phyloP scores from a whole-genome alignment of 2,797 vertebrate genomes.

The Enteromius unitaeniatus region DNA sequence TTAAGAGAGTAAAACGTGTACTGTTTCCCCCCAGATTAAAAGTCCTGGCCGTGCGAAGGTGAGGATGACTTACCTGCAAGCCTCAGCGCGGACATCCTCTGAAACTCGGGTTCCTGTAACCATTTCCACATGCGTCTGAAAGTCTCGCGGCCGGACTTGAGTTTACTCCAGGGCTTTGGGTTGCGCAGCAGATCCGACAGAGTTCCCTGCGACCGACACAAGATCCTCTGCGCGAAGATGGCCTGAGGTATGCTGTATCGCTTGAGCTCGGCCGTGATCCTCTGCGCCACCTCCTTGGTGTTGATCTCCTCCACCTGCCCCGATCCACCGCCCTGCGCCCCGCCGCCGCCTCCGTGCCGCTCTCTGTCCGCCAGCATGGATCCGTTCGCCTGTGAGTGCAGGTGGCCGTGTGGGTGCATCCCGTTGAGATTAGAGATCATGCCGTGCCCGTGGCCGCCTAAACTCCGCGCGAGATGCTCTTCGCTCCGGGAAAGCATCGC shows the following conservation, averaged over 20 bases:
- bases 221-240: conserved; percentile 96
- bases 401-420: conserved; percentile 87
- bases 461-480: conserved; percentile 88
- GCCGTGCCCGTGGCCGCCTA: conserved; percentile 85
- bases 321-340: conserved; percentile 79
- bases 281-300: conserved; percentile 97
- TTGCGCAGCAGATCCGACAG: conserved; percentile 96
- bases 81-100: conserved; percentile 94
- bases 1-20: neutral
- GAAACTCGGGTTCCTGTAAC: conserved; percentile 97
- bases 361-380: conserved; percentile 88
- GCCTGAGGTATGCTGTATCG: conserved; percentile 98
- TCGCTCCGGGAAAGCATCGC: conserved; percentile 91
- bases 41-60: neutral
- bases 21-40: neutral
- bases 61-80: conserved; percentile 86
- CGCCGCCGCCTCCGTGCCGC: conserved; percentile 78
- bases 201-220: conserved; percentile 96
- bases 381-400: conserved; percentile 83
- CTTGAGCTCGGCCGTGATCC: conserved; percentile 96
- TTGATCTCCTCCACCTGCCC: conserved; percentile 95
- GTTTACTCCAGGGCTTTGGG: conserved; percentile 99
- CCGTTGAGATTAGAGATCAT: conserved; percentile 90
- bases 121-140: conserved; percentile 99
- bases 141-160: conserved; percentile 97